These are phyloP conservation scores for Phrynosoma blainvillii DNA, from an alignment of 2,113 vertebrate species.

Conservation along the genomic window DNA sequence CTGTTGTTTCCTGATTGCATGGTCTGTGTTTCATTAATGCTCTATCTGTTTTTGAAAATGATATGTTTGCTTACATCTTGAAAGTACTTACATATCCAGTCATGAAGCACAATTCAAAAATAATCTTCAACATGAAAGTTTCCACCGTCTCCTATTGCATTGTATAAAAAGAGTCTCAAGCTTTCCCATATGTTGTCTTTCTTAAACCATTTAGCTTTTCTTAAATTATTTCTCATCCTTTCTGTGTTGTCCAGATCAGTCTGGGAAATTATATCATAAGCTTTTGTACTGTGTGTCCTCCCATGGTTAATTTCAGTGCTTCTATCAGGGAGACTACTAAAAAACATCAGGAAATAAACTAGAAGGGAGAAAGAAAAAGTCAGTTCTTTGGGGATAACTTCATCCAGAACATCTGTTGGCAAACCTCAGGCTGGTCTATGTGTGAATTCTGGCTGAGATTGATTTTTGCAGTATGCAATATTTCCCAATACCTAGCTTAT, in stretches of 20 bases:
- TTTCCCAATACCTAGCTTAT: conserved; percentile 54
- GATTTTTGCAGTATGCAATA: conserved; percentile 48
- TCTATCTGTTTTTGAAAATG: neutral
- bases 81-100: neutral
- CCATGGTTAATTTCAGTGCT: neutral
- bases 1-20: neutral
- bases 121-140: neutral
- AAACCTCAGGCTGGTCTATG: neutral
- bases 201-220: neutral
- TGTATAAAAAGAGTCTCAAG: neutral
- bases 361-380: conserved; percentile 12
- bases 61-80: neutral
- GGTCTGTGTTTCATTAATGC: neutral
- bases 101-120: conserved; percentile 29
- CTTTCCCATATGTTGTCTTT: neutral
- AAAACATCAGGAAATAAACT: neutral
- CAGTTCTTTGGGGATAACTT: neutral
- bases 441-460: conserved; percentile 4
- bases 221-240: conserved; percentile 6
- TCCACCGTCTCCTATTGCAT: neutral
- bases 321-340: neutral
- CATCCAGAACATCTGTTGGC: neutral
- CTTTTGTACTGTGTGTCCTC: neutral
- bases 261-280: neutral
- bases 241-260: neutral